A percentile compares a stretch with the other conserved stretches of the same genome.
These are phyloP conservation scores for Caenorhabditis panamensis DNA, from an alignment of 2,888 invertebrate genomes.

Conservation along the genomic window DNA sequence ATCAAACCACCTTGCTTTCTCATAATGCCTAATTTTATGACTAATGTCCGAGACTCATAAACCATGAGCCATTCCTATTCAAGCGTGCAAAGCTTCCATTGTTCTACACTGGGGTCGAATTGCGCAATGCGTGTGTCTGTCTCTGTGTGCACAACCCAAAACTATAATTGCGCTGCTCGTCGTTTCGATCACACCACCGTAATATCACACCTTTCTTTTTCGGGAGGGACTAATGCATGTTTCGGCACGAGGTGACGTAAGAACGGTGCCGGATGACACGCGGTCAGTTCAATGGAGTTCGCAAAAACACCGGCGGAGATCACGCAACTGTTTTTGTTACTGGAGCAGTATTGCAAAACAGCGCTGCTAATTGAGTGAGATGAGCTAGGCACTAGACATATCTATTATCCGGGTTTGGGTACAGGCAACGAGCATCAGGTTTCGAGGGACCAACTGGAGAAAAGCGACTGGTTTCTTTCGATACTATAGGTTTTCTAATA, in stretches of 20 bases:
- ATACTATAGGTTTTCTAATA: no score
- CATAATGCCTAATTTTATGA: conserved; percentile 60
- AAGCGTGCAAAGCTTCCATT: conserved; percentile 58
- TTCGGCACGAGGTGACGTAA: conserved; percentile 33
- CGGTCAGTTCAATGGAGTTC: conserved; percentile 32
- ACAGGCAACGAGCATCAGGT: no score
- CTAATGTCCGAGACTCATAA: conserved; percentile 61
- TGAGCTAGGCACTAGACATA: neutral
- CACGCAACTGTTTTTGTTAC: conserved; percentile 56
- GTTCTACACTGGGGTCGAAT: conserved; percentile 36
- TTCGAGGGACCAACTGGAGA: neutral
- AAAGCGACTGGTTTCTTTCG: no score
- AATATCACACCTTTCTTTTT: conserved; percentile 53
- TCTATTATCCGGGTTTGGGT: neutral
- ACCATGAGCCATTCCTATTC: conserved; percentile 57
- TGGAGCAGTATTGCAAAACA: conserved; percentile 34
- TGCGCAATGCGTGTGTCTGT: conserved; percentile 42
- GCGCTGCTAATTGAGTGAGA: conserved; percentile 35
- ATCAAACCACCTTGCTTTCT: conserved; percentile 37
- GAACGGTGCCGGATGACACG: conserved; percentile 38
- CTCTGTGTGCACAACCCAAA: conserved; percentile 43
- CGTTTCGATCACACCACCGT: conserved; percentile 26
- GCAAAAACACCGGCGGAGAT: conserved; percentile 45
- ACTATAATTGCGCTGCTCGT: conserved; percentile 50
- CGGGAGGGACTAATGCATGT: conserved; percentile 39